Conservation (phyloP, 2,797 vertebrate genomes). For the Neosalanx taihuensis region DNA sequence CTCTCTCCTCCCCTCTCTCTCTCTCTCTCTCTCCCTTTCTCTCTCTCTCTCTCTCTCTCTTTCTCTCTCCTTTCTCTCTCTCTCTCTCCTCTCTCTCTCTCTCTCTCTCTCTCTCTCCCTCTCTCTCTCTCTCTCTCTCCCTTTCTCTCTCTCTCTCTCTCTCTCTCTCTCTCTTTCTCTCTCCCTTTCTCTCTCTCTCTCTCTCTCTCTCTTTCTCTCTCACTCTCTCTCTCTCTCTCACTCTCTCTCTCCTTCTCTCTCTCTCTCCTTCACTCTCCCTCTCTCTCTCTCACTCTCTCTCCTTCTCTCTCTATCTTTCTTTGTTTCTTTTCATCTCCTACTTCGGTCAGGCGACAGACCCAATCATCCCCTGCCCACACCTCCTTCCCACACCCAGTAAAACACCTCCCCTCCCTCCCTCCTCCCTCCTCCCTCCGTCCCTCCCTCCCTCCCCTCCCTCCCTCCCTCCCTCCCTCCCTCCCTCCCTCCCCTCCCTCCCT, state of each 20-base stretch:
- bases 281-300: no score
- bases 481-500: constrained; percentile 25
- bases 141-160: no score
- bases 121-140: no score
- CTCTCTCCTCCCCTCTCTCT: constrained; percentile 27
- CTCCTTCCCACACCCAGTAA: constrained; percentile 51
- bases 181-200: not conserved
- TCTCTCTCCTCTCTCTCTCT: no score
- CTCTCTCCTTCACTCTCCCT: no score
- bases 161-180: no score
- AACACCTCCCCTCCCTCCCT: constrained; percentile 28
- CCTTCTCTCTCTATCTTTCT: not conserved
- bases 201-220: no score
- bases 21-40: constrained; percentile 59
- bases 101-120: no score
- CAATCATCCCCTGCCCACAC: constrained; percentile 51
- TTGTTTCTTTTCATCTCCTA: constrained; percentile 26
- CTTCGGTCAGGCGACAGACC: constrained; percentile 41
- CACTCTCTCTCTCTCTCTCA: no score
- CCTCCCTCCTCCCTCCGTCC: constrained; percentile 28
- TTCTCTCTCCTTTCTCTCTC: no score
- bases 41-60: not conserved
- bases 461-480: constrained; percentile 19
- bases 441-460: constrained; percentile 1
- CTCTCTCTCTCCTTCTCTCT: no score